Percentiles rank a stretch among this genome's conserved stretches.
These are phyloP conservation scores for Megastigmus dorsalis DNA, from an alignment of 2,888 invertebrate species.

Conservation along the genomic window DNA sequence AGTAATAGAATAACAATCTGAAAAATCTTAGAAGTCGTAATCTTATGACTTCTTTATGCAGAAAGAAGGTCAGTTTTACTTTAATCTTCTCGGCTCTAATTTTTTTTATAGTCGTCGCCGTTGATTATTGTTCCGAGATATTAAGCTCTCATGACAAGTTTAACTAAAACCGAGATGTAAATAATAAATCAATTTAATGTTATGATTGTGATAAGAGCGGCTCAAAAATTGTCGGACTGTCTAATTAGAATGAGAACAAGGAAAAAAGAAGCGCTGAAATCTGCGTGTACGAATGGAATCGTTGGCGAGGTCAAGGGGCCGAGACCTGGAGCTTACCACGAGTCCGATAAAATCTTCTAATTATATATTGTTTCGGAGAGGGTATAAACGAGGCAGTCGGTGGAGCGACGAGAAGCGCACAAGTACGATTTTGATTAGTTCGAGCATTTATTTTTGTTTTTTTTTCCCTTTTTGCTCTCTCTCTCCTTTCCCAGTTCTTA, in stretches of 20 bases:
- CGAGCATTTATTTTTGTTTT: slow-evolving; percentile 19
- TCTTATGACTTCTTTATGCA: no score
- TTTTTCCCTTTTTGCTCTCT: no score
- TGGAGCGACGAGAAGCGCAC: not conserved
- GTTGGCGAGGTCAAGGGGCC: slow-evolving; percentile 19
- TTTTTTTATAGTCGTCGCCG: no score
- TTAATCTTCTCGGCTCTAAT: no score
- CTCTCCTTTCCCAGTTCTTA: not conserved
- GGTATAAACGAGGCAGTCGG: not conserved
- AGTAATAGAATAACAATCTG: no score
- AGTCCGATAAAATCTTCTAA: slow-evolving; percentile 27
- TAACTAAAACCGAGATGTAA: no score
- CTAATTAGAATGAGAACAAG: not conserved
- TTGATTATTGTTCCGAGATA: no score
- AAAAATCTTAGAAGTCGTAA: no score
- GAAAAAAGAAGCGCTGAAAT: no score
- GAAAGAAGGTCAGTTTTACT: no score
- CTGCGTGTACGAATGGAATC: not conserved
- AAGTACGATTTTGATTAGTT: slow-evolving; percentile 9
- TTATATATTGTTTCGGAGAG: slow-evolving; percentile 29
- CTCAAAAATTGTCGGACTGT: not conserved
- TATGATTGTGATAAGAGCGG: not conserved
- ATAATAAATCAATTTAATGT: slow-evolving; percentile 10
- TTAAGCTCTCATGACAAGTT: no score
- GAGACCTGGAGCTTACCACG: not conserved